Evolutionary conservation across 1,140 invertebrate species (phyloP).

Genomic region (Aphelinus atriplicis): DNA sequence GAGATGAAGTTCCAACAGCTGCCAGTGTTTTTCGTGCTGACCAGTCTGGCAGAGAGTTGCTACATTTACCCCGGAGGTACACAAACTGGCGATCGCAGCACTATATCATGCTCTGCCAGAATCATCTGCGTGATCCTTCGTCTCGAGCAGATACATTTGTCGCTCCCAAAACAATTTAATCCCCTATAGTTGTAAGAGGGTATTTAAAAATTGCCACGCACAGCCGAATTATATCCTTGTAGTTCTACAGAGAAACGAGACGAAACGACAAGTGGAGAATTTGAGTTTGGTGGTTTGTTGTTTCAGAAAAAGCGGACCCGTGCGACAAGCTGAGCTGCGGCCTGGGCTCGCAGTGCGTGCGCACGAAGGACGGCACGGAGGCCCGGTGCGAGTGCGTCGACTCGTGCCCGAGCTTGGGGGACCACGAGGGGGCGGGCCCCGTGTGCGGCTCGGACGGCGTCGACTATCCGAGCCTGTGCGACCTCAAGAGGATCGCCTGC

Average conservation of each 20-base stretch:
- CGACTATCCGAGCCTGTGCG: slow-evolving; percentile 83
- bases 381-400: slow-evolving; percentile 80
- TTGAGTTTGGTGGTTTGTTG: slow-evolving; percentile 37
- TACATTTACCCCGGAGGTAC: slow-evolving; percentile 64
- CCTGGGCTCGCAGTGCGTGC: slow-evolving; percentile 79
- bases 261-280: too few relatives aligned
- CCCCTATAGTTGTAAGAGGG: too few relatives aligned
- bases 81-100: too few relatives aligned
- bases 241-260: too few relatives aligned
- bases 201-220: too few relatives aligned
- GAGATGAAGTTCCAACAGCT: slow-evolving; percentile 48
- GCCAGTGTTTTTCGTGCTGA: slow-evolving; percentile 44
- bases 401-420: slow-evolving; percentile 81
- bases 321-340: slow-evolving; percentile 79
- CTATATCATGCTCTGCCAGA: too few relatives aligned
- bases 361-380: slow-evolving; percentile 77
- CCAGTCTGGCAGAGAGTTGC: slow-evolving; percentile 50
- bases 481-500: slow-evolving; percentile 83
- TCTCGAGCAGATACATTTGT: too few relatives aligned
- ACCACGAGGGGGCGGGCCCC: slow-evolving; percentile 78
- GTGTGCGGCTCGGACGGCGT: slow-evolving; percentile 80
- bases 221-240: too few relatives aligned
- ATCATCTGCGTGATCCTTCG: too few relatives aligned
- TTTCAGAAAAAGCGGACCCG: slow-evolving; percentile 81
- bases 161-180: too few relatives aligned